Evolutionary conservation across 2,888 invertebrate species (phyloP), one percentile per base, ranked within the genome.

Genomic region (Megalurothrips usitatus): DNA sequence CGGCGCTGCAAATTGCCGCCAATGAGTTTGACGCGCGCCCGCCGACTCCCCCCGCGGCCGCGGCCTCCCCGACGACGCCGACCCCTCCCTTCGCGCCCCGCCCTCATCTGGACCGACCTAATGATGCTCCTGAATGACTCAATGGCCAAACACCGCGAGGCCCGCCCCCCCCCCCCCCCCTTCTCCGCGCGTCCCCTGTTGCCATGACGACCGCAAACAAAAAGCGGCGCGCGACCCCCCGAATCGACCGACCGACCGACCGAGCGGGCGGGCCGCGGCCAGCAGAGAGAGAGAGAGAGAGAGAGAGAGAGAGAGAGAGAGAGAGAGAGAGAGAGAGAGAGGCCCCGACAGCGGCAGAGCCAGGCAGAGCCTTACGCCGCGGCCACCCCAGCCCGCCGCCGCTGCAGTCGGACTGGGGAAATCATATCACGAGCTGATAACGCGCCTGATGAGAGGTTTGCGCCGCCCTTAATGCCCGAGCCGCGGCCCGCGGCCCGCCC

Each of bases 351-450:
- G 49, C 9, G 49, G 14, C 10, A 49, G 49, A 49, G 49, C 49
- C 12, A 52, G 1, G 14, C 52, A 52, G 17, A 52, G n/a, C n/a
- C 52, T 52, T 17, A 23, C 68, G 68, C 68, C 68, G 17, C 3
- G 52, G 52, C 52, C n/a, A n/a, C n/a, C 34, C 34, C 34, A 2
- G 34, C 3, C 34, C 34, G 2, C 34, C 34, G 34, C 34, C 23
- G 68, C 68, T 75, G 68, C 26, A 43, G 34, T 43, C 2, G 3
- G 34, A 43, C 34, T 26, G 68, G 58, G 19, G 14, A 43, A 58
- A 58, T 58, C 58, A 58, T 58, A 58, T 58, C 58, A 58, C 58
- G 58, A 58, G 58, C 58, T 75, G 68, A 75, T 75, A 75, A 75
- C 23, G 68, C 12, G 23, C 11, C 26, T 26, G 68, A 26, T 75